Evolutionary conservation across 2,888 invertebrate species (phyloP).

Genomic region (Sinopyrophorus schimmeli): DNA sequence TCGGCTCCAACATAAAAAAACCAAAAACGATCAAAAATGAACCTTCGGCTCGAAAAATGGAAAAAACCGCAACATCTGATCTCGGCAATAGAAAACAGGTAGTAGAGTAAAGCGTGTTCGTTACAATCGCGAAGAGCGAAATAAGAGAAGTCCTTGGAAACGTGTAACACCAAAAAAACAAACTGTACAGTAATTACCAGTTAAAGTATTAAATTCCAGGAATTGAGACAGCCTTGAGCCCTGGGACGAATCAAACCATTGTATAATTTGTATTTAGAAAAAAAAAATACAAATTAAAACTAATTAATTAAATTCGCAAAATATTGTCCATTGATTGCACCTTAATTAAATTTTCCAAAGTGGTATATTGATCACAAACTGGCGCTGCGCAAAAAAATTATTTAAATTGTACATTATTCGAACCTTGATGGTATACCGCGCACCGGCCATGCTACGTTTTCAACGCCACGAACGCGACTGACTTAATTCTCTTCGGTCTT

Average conservation of each 20-base stretch:
- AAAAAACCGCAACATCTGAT: too few species aligned
- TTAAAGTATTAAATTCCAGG: conserved; percentile 24
- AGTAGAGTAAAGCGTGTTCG: too few species aligned
- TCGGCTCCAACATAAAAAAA: too few species aligned
- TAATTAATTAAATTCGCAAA: conserved; percentile 1
- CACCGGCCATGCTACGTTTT: not conserved
- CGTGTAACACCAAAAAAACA: conserved; percentile 16
- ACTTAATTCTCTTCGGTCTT: conserved; percentile 7
- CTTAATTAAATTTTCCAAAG: conserved; percentile 3
- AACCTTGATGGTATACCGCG: too few species aligned
- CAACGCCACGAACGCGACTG: conserved; percentile 11
- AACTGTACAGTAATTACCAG: conserved; percentile 23
- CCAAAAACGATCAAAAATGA: too few species aligned
- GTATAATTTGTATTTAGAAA: not conserved
- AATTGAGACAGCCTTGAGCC: conserved; percentile 24
- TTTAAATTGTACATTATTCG: too few species aligned
- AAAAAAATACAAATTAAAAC: conserved; percentile 7
- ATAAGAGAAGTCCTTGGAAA: conserved; percentile 20
- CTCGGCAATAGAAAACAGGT: too few species aligned
- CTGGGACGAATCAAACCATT: conserved; percentile 13
- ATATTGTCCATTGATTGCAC: not conserved
- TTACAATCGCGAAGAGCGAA: conserved; percentile 21
- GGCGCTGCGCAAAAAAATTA: not conserved
- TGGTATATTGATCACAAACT: conserved; percentile 4
- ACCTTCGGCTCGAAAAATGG: too few species aligned